These are phyloP conservation scores for Watsonalla binaria DNA, from an alignment of 2,888 invertebrate genomes.

Conservation along the genomic window DNA sequence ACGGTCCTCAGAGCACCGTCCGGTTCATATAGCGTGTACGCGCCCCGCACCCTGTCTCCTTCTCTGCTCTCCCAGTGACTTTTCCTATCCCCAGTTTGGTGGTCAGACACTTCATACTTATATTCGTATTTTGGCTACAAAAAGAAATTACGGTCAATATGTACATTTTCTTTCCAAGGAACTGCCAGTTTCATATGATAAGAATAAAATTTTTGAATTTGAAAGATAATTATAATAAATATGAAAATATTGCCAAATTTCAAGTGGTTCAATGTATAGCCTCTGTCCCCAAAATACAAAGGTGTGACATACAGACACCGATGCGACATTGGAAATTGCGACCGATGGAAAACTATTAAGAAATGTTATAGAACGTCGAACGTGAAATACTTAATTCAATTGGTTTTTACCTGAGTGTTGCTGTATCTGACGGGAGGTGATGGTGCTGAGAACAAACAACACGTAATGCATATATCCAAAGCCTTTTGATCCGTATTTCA, in stretches of 20 bases:
- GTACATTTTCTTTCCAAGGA: too few species aligned
- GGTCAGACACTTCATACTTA: constrained; percentile 74
- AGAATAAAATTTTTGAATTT: too few species aligned
- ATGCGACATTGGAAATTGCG: too few species aligned
- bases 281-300: neutral
- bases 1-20: constrained; percentile 73
- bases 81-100: constrained; percentile 74
- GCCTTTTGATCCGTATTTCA: neutral
- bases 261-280: neutral
- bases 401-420: constrained; percentile 21
- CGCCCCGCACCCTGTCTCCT: constrained; percentile 70
- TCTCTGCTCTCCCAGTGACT: constrained; percentile 73
- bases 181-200: too few species aligned
- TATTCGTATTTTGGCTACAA: constrained; percentile 71
- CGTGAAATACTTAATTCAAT: neutral
- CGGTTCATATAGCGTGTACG: constrained; percentile 67
- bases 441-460: constrained; percentile 23
- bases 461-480: neutral
- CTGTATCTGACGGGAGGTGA: constrained; percentile 26
- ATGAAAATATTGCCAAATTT: neutral
- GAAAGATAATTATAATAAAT: too few species aligned
- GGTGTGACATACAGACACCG: neutral
- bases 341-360: too few species aligned
- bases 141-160: neutral
- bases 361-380: too few species aligned